A percentile compares a stretch with the other conserved stretches of the same genome.
phyloP scores from a whole-genome alignment of 2,797 vertebrate species.

The Parambassis ranga region DNA sequence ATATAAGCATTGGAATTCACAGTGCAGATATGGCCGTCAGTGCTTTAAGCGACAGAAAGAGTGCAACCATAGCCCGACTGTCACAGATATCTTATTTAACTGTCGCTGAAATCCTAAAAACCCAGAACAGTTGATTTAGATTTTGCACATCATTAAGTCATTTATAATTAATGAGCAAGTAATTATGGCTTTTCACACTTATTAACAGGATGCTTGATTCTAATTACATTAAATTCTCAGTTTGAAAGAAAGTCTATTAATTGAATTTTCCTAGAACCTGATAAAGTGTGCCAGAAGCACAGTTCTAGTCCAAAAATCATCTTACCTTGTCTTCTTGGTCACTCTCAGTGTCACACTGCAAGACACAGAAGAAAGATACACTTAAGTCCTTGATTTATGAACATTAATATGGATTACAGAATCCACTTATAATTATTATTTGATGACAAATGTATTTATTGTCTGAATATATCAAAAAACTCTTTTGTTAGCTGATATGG shows the following conservation, averaged over 20 bases:
- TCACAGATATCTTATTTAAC: constrained; percentile 50
- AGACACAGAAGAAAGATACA: constrained; percentile 28
- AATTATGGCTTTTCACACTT: constrained; percentile 77
- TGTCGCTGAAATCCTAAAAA: constrained; percentile 68
- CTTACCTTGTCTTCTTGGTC: constrained; percentile 97
- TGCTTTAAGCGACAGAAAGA: not conserved
- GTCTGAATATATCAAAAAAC: constrained; percentile 32
- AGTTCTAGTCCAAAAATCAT: not conserved
- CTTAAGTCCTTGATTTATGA: not conserved
- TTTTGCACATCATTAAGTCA: constrained; percentile 77
- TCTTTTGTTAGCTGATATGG: constrained; percentile 42
- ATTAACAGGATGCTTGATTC: constrained; percentile 76
- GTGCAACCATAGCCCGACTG: constrained; percentile 17
- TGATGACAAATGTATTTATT: constrained; percentile 39
- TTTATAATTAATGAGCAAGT: constrained; percentile 80
- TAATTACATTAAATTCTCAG: constrained; percentile 76
- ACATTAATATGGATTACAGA: no score
- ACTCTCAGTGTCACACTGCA: constrained; percentile 93
- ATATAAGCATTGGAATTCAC: not conserved
- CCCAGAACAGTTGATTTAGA: constrained; percentile 72
- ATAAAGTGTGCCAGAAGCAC: constrained; percentile 12
- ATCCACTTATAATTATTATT: constrained; percentile 40
- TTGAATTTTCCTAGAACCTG: constrained; percentile 50
- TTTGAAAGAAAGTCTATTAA: constrained; percentile 66
- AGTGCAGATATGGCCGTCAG: not conserved